Evolutionary conservation across 2,797 vertebrate genomes (phyloP).

Genomic region (Anguilla pacifica): DNA sequence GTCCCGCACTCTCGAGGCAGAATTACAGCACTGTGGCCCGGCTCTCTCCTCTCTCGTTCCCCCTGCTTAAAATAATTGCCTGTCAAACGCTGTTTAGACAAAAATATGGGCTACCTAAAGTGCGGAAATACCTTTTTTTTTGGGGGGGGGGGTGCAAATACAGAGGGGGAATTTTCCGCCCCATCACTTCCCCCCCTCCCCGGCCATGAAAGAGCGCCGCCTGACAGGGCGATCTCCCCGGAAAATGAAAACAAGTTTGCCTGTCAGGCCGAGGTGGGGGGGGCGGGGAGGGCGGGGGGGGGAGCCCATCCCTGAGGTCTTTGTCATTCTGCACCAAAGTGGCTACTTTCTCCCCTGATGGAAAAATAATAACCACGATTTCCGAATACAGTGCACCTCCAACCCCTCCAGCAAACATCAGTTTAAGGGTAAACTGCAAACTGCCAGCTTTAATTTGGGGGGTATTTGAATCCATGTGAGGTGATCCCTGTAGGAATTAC

Average conservation of each 20-base stretch:
- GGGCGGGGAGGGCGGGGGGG: neutral
- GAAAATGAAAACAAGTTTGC: constrained; percentile 26
- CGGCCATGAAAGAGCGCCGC: neutral
- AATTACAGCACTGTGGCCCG: neutral
- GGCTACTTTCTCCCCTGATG: neutral
- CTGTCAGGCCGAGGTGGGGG: neutral
- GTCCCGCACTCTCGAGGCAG: neutral
- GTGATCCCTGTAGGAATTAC: too few relatives aligned
- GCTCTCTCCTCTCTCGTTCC: neutral
- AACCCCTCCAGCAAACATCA: too few relatives aligned
- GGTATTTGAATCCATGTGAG: too few relatives aligned
- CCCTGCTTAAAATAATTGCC: constrained; percentile 25
- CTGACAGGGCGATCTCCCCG: constrained; percentile 4
- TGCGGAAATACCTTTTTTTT: neutral
- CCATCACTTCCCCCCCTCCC: neutral
- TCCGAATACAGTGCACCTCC: neutral
- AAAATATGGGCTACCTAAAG: constrained; percentile 23
- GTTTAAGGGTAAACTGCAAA: too few relatives aligned
- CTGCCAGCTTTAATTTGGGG: too few relatives aligned
- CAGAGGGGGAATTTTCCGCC: constrained; percentile 18
- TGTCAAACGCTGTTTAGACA: constrained; percentile 25
- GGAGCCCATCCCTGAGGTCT: neutral
- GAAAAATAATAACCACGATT: neutral
- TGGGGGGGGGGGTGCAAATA: neutral
- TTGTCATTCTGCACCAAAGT: neutral